Evolutionary conservation across 1,140 invertebrate genomes (phyloP).

Genomic region (Olivierus martensii): DNA sequence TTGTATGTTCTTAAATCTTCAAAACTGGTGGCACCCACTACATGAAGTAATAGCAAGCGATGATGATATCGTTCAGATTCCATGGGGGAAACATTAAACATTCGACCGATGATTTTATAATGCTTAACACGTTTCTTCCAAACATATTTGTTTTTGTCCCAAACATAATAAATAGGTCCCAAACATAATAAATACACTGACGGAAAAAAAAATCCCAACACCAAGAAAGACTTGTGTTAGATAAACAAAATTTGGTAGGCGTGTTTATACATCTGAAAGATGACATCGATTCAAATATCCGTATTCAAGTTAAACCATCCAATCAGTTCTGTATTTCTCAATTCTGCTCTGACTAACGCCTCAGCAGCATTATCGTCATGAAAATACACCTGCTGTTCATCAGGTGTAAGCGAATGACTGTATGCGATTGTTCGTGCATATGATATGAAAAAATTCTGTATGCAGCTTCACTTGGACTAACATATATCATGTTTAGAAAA

Average conservation of each 20-base stretch:
- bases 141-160: not conserved
- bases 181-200: slow-evolving; percentile 3
- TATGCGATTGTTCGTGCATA: slow-evolving; percentile 29
- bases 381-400: slow-evolving; percentile 27
- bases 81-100: slow-evolving; percentile 14
- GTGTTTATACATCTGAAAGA: no score
- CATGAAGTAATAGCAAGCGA: slow-evolving; percentile 17
- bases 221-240: no score
- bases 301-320: slow-evolving; percentile 2
- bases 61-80: slow-evolving; percentile 18
- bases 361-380: not conserved
- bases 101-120: slow-evolving; percentile 9
- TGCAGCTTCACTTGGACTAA: slow-evolving; percentile 18
- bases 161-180: slow-evolving; percentile 18
- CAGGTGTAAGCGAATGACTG: slow-evolving; percentile 30
- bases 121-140: not conserved
- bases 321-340: slow-evolving; percentile 1
- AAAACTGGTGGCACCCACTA: slow-evolving; percentile 16
- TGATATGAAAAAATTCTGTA: slow-evolving; percentile 20
- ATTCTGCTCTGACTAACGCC: not conserved
- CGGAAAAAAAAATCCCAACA: no score
- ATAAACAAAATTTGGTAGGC: no score
- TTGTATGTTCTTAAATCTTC: slow-evolving; percentile 18
- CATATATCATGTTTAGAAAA: slow-evolving; percentile 15
- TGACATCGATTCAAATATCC: slow-evolving; percentile 17